Evolutionary conservation across 2,797 vertebrate genomes (phyloP), one percentile per base, ranked within the genome.

Genomic region (Hoplostethus mediterraneus): DNA sequence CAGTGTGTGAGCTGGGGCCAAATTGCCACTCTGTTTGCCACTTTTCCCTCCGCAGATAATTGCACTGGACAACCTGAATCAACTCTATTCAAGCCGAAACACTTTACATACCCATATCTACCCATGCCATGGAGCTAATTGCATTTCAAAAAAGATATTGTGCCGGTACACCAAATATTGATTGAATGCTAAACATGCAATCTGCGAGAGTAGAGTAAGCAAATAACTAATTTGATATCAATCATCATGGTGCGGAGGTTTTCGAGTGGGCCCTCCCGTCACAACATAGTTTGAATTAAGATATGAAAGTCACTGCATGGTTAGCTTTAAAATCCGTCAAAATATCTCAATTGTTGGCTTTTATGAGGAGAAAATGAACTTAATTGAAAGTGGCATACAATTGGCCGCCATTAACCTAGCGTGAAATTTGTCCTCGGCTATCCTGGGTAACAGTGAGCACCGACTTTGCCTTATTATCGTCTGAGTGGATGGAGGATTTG

Each of bases 311-410:
- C 68, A 11, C 77, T 84, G 83, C 87, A 80, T 75, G 67, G 84
- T 85, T 77, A 59, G 80, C 71, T 79, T 78, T 81, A 76, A 86
- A 89, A 78, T 84, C 77, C 31, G 61, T 88, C 82, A 79, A 89
- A 92, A 92, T 87, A 90, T 91, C 90, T 93, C 86, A 87, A 84
- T 93, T 86, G 88, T 71, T 69, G 73, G 67, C 76, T 84, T 87
- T 86, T 69, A 75, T 81, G 78, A 74, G 80, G 83, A 87, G 85
- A 87, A 87, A 87, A 84, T 87, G 83, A 91, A 75, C 79, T 82
- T 91, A 92, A 94, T 93, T 93, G 90, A 89, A 94, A 91, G 90
- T 93, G 93, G 90, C 92, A 91, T 81, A 82, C 90, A 92, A 93
- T 91, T 92, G 91, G 87, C 88, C 87, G 69, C 77, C 82, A 83